Evolutionary conservation across 2,113 vertebrate genomes (phyloP).

Genomic region (Sinocyclocheilus anophthalmus): DNA sequence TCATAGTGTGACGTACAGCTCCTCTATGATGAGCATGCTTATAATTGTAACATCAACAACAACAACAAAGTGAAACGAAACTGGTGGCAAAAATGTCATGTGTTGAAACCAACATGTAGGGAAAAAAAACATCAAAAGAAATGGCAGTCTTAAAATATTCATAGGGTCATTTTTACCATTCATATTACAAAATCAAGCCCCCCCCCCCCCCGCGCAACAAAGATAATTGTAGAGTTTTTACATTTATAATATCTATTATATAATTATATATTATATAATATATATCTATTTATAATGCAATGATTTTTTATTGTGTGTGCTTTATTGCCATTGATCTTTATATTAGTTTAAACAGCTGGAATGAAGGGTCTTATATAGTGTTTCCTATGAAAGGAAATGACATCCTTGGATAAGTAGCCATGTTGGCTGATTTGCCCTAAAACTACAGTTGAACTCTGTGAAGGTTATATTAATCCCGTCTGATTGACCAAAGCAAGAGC

Average conservation of each 20-base stretch:
- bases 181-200: not conserved
- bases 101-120: not conserved
- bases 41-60: not conserved
- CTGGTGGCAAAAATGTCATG: too few relatives aligned
- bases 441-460: constrained; percentile 51
- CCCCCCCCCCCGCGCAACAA: too few relatives aligned
- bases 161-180: not conserved
- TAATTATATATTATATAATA: too few relatives aligned
- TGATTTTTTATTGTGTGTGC: not conserved
- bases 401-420: constrained; percentile 16
- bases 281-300: too few relatives aligned
- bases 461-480: constrained; percentile 47
- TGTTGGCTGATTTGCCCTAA: constrained; percentile 41
- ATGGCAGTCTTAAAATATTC: too few relatives aligned
- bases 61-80: too few relatives aligned
- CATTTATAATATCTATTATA: too few relatives aligned
- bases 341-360: constrained; percentile 10
- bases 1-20: not conserved
- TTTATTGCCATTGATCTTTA: not conserved
- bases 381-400: constrained; percentile 27
- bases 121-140: not conserved
- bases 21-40: not conserved
- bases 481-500: constrained; percentile 46
- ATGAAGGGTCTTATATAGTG: not conserved
- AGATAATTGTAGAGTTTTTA: not conserved